Evolutionary conservation across 2,797 vertebrate genomes (phyloP).

Genomic region (Esox lucius): DNA sequence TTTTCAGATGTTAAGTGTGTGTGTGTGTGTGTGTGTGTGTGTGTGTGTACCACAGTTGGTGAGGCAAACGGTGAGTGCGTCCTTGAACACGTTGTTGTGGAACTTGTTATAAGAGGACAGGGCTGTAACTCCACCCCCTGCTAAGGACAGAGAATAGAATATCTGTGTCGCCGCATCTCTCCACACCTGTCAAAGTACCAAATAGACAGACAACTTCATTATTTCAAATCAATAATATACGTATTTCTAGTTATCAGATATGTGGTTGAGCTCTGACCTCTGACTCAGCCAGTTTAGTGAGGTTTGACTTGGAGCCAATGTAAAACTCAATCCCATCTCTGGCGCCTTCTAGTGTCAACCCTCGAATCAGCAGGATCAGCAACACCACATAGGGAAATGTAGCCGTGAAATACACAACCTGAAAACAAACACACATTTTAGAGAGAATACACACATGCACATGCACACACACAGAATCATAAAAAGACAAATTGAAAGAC

Average conservation of each 20-base stretch:
- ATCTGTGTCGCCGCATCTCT: constrained; percentile 95
- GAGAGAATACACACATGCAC: no score
- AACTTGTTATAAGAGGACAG: constrained; percentile 96
- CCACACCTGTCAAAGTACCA: constrained; percentile 79
- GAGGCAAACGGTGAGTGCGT: constrained; percentile 84
- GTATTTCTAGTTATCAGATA: not conserved
- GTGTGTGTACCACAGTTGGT: constrained; percentile 79
- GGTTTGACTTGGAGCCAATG: constrained; percentile 86
- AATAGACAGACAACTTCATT: no score
- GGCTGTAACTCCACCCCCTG: constrained; percentile 87
- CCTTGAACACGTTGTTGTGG: constrained; percentile 89
- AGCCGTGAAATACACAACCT: constrained; percentile 95
- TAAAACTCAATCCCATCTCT: constrained; percentile 87
- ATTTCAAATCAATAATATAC: not conserved
- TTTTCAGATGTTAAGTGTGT: not conserved
- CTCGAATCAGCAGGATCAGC: constrained; percentile 84
- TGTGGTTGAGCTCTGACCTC: constrained; percentile 67
- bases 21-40: not conserved
- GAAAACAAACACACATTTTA: not conserved
- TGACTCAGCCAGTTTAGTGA: constrained; percentile 83
- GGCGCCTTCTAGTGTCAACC: constrained; percentile 87
- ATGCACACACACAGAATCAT: no score
- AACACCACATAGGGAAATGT: constrained; percentile 89
- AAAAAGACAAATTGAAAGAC: no score
- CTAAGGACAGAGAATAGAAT: constrained; percentile 90